These are phyloP conservation scores for Aratinga solstitialis DNA, from an alignment of 2,797 vertebrate genomes.

Conservation along the genomic window DNA sequence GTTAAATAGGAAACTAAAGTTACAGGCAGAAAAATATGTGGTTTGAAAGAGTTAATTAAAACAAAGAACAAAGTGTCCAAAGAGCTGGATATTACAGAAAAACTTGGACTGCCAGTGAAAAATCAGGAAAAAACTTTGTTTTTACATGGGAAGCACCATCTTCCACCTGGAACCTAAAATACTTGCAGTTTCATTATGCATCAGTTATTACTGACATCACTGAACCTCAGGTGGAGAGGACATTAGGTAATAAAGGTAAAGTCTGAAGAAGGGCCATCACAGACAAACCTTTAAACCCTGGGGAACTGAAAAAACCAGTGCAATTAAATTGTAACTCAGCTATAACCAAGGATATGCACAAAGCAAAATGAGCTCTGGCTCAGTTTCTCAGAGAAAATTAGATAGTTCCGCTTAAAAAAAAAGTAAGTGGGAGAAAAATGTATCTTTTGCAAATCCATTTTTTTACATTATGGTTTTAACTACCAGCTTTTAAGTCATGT, in stretches of 20 bases:
- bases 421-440: background rate
- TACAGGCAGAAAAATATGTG: background rate
- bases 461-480: slow-evolving; percentile 21
- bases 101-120: background rate
- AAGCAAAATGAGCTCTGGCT: background rate
- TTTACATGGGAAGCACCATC: background rate
- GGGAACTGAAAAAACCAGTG: background rate
- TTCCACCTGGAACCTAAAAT: background rate
- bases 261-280: background rate
- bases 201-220: background rate
- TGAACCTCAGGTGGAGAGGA: background rate
- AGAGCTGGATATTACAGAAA: background rate
- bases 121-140: background rate
- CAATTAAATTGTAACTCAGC: background rate
- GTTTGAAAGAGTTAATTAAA: background rate
- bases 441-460: background rate
- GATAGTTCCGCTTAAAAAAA: background rate
- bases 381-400: slow-evolving; percentile 1
- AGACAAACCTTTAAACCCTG: background rate
- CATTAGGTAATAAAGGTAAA: background rate
- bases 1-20: background rate
- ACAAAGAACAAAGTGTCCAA: background rate
- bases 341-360: background rate
- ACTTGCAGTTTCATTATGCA: background rate
- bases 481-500: background rate